Conservation (phyloP, 1,140 invertebrate genomes). For the Zaprionus vittiger region DNA sequence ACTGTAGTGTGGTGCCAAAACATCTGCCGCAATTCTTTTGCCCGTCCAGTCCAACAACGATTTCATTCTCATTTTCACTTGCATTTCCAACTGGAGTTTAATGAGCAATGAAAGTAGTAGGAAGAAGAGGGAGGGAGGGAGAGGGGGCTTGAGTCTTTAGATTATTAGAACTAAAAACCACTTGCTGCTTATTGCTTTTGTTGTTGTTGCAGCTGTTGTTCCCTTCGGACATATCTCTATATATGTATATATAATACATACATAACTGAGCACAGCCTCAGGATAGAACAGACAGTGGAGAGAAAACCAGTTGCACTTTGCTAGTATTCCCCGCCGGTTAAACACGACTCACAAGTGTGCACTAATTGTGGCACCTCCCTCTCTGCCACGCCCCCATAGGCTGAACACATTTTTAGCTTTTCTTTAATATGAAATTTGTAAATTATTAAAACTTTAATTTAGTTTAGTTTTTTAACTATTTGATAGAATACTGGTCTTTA, state of each 20-base stretch:
- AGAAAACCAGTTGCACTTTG: constrained; percentile 5
- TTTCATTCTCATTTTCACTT: constrained; percentile 49
- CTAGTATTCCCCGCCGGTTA: neutral
- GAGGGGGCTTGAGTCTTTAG: neutral
- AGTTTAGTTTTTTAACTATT: neutral
- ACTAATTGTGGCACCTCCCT: neutral
- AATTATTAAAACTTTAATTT: neutral
- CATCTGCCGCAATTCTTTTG: constrained; percentile 49
- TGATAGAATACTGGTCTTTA: neutral
- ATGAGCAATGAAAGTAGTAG: neutral
- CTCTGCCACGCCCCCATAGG: no score
- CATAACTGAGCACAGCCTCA: neutral
- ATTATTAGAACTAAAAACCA: constrained; percentile 23
- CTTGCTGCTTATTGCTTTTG: constrained; percentile 10
- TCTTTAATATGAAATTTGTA: neutral
- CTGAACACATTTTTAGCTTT: no score
- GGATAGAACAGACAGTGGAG: neutral
- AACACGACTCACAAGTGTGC: neutral
- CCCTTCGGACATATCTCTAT: neutral
- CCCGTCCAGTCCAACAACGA: constrained; percentile 26
- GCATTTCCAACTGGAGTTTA: constrained; percentile 39
- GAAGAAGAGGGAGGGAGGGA: no score
- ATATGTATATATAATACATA: no score
- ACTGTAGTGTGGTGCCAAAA: constrained; percentile 44
- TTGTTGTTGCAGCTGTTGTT: constrained; percentile 5